These are phyloP conservation scores for Tupiocoris notatus DNA, from an alignment of 2,888 invertebrate species.

Conservation along the genomic window DNA sequence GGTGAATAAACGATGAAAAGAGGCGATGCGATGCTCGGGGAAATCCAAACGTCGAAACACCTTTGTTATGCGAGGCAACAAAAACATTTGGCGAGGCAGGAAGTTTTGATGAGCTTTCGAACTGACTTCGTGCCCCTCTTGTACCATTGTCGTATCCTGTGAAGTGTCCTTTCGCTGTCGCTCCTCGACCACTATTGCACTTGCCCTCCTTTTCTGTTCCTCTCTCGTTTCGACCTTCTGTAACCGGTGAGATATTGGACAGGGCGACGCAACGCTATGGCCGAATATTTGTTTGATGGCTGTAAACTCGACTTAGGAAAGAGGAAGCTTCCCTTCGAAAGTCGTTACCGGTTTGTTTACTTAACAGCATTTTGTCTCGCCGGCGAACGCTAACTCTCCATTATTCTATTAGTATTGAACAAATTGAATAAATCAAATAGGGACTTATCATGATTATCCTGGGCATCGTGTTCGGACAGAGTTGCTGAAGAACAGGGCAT, in stretches of 20 bases:
- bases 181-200: neutral
- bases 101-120: neutral
- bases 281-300: neutral
- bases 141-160: neutral
- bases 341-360: neutral
- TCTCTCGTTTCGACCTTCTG: too few relatives aligned
- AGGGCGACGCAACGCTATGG: neutral
- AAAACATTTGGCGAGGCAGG: neutral
- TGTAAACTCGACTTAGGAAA: neutral
- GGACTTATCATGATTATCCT: too few relatives aligned
- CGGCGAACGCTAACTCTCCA: too few relatives aligned
- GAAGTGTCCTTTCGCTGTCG: neutral
- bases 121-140: neutral
- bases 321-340: neutral
- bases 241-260: neutral
- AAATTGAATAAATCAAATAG: too few relatives aligned
- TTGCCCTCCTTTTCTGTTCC: neutral
- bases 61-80: neutral
- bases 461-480: too few relatives aligned
- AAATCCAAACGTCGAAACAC: neutral
- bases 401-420: too few relatives aligned
- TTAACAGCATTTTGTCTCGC: neutral
- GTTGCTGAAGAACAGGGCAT: too few relatives aligned
- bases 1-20: neutral
- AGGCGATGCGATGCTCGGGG: neutral